Percentiles rank a stretch among this genome's conserved stretches.
Evolutionary conservation across 2,113 vertebrate species (phyloP).

Genomic region (Irena cyanogastra): DNA sequence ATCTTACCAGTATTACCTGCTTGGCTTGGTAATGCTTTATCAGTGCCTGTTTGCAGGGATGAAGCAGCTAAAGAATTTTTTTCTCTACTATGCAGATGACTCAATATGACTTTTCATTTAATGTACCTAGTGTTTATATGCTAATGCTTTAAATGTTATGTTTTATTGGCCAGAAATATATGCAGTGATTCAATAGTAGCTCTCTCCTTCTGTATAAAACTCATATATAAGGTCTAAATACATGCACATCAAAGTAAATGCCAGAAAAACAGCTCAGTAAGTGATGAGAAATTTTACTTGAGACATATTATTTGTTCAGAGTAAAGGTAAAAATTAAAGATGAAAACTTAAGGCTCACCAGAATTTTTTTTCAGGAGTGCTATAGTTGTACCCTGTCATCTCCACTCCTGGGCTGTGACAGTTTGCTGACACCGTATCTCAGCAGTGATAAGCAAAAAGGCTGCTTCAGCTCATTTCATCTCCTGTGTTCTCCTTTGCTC

Average conservation of each 20-base stretch:
- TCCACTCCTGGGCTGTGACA: neutral
- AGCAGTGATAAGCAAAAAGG: neutral
- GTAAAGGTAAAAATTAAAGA: neutral
- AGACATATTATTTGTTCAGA: neutral
- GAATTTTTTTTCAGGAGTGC: neutral
- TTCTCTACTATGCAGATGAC: neutral
- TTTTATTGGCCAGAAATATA: neutral
- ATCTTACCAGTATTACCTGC: neutral
- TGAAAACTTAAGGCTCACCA: neutral
- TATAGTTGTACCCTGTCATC: neutral
- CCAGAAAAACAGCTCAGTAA: neutral
- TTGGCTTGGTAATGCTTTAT: neutral
- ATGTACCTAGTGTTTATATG: neutral
- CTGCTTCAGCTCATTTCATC: neutral
- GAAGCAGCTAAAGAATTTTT: neutral
- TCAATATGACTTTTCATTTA: neutral
- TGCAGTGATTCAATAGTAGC: neutral
- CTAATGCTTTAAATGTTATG: neutral
- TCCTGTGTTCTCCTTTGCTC: neutral
- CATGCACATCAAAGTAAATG: neutral
- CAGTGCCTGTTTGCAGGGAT: neutral
- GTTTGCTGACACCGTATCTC: fast-evolving
- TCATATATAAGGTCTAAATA: neutral
- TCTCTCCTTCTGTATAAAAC: neutral
- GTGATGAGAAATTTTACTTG: neutral